These are phyloP conservation scores for Aleiodes sp. DNA, from an alignment of 1,140 invertebrate genomes.

Conservation along the genomic window DNA sequence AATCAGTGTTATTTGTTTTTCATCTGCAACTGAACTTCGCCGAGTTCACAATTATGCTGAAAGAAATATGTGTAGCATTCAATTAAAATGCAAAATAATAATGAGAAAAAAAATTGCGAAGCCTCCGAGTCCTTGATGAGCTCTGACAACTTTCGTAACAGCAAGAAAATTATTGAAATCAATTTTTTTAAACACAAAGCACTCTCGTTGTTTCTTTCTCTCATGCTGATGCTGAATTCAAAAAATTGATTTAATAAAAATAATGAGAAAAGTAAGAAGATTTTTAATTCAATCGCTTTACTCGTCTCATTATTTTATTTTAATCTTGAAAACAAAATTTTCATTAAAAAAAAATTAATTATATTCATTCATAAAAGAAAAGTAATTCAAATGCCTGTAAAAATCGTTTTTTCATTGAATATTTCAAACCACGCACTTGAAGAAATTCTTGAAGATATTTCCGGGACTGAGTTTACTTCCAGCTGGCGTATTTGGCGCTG, in stretches of 20 bases:
- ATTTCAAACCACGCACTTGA: conserved; percentile 79
- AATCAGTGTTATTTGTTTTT: no score
- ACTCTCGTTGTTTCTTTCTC: not conserved
- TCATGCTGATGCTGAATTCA: not conserved
- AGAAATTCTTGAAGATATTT: conserved; percentile 95
- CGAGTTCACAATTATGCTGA: no score
- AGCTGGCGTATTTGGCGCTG: conserved; percentile 69
- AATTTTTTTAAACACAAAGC: not conserved
- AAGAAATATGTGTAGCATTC: no score
- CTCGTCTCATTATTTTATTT: not conserved
- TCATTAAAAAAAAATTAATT: no score
- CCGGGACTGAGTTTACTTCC: conserved; percentile 81
- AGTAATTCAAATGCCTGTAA: conserved; percentile 36
- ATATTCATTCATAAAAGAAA: conserved; percentile 13
- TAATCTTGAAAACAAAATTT: not conserved
- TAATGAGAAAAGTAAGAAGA: not conserved
- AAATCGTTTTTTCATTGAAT: conserved; percentile 38
- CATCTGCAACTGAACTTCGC: no score
- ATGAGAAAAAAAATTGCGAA: no score
- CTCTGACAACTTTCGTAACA: no score
- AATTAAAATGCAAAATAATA: no score
- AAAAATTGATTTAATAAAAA: not conserved
- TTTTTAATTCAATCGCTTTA: not conserved
- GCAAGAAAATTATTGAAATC: not conserved
- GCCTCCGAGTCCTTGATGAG: no score